Evolutionary conservation across 2,797 vertebrate genomes (phyloP).

Genomic region (Pampus argenteus): DNA sequence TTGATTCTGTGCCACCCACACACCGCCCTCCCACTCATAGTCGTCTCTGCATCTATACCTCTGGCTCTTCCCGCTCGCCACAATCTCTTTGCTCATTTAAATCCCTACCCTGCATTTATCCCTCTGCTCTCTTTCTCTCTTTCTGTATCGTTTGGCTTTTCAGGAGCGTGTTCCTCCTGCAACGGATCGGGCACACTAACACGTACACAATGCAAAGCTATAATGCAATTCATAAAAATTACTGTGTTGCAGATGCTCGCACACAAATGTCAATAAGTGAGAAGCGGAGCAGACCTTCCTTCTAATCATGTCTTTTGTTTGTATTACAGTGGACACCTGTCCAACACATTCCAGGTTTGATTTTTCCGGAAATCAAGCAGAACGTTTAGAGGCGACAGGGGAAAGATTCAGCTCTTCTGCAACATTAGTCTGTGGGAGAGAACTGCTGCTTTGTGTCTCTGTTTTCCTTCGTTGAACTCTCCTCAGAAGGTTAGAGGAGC

Average conservation of each 20-base stretch:
- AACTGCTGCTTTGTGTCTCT: slow-evolving; percentile 57
- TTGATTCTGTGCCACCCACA: slow-evolving; percentile 87
- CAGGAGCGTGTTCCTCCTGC: slow-evolving; percentile 60
- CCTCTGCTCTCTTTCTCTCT: slow-evolving; percentile 60
- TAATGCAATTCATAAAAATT: slow-evolving; percentile 41
- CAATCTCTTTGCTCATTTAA: slow-evolving; percentile 81
- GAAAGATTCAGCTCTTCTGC: slow-evolving; percentile 39
- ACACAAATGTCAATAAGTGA: slow-evolving; percentile 11
- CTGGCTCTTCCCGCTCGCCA: slow-evolving; percentile 85
- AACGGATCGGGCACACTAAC: slow-evolving; percentile 57
- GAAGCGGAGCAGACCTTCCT: slow-evolving; percentile 9
- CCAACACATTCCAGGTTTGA: slow-evolving; percentile 47
- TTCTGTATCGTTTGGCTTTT: slow-evolving; percentile 60
- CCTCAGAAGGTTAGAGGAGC: slow-evolving; percentile 78
- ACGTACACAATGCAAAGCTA: slow-evolving; percentile 25
- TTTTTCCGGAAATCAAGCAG: slow-evolving; percentile 62
- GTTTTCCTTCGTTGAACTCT: slow-evolving; percentile 61
- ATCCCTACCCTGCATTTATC: slow-evolving; percentile 83
- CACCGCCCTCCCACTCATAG: slow-evolving; percentile 83
- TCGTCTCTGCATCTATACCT: slow-evolving; percentile 87
- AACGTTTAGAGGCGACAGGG: slow-evolving; percentile 40
- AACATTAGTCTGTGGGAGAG: slow-evolving; percentile 59
- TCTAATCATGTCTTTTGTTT: slow-evolving; percentile 69
- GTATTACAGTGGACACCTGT: slow-evolving; percentile 74
- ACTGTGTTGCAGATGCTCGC: slow-evolving; percentile 9